phyloP scores from a whole-genome alignment of 2,113 vertebrate species.

The Platysteira castanea region DNA sequence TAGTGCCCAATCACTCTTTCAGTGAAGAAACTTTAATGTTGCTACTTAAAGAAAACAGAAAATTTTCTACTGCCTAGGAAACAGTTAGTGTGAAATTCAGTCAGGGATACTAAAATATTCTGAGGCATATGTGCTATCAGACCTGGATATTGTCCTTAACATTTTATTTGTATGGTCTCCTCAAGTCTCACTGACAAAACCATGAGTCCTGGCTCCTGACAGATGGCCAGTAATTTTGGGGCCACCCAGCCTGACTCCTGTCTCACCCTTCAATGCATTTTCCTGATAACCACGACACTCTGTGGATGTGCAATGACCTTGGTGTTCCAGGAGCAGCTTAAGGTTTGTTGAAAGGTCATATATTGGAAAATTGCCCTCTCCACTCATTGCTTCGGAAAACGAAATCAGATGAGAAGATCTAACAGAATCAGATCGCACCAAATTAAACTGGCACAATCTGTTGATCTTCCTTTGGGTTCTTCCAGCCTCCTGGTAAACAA shows the following conservation, averaged over 20 bases:
- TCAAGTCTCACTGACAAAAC: background rate
- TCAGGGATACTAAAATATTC: background rate
- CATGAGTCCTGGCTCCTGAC: background rate
- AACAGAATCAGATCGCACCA: background rate
- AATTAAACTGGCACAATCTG: conserved; percentile 7
- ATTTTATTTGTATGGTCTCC: background rate
- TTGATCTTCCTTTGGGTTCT: conserved; percentile 6
- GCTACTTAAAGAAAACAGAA: background rate
- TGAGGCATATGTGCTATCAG: background rate
- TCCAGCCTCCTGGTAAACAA: background rate
- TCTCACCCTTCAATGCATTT: background rate
- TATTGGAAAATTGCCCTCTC: background rate
- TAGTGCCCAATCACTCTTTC: background rate
- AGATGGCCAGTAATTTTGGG: background rate
- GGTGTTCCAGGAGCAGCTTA: background rate
- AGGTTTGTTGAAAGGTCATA: background rate
- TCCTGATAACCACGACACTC: background rate
- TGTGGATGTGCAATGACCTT: background rate
- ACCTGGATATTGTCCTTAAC: background rate
- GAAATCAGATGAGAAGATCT: conserved; percentile 35
- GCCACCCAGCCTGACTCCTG: background rate
- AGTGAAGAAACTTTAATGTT: background rate
- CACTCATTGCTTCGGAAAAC: background rate
- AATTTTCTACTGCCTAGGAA: background rate
- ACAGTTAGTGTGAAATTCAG: background rate